Evolutionary conservation across 2,888 invertebrate species (phyloP), one percentile per base, ranked within the genome.

Genomic region (Lepidocyrtinus sp.): DNA sequence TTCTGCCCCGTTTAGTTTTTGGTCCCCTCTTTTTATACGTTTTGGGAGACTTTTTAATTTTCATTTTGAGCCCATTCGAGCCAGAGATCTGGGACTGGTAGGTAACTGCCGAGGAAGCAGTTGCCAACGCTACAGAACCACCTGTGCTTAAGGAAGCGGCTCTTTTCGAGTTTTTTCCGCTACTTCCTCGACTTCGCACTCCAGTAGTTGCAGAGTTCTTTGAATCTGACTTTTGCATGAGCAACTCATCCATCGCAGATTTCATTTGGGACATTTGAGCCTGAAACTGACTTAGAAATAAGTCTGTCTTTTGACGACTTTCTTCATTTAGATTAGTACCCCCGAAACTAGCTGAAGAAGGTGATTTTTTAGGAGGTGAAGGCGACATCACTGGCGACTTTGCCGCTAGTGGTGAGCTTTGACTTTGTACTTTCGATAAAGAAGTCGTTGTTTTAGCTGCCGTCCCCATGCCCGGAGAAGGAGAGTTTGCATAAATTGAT

Each of bases 1-100:
- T 82, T 65, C 84, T 65, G 25, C 75, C 26, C 2, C 74, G 62
- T 73, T 77, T 69, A 0, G 79, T 75, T 25, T 81, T 75, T 55
- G 81, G 81, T 21, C 83, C 83, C n/a, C 83, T 50, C 50, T 84
- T 84, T 22, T 80, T 79, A 27, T 81, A 82, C 75, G 77, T 80
- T 17, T 71, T 71, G 17, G 87, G 86, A 22, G 92, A 92, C 89
- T 92, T 93, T 88, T 91, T 92, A 87, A 93, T 93, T 87, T 92
- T 91, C 87, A 93, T 91, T 88, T 93, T 93, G 87, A 93, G 92
- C 81, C 91, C 91, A 87, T 92, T 92, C 87, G 92, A 92, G 85
- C 93, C 91, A 77, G 89, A 88, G 86, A 92, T 91, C 89, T 92
- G 91, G 88, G 92, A 92, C 85, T 90, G 90, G 89, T 92, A 92